Evolutionary conservation across 1,140 invertebrate species (phyloP).

Genomic region (Aphaenogaster ashmeadi): DNA sequence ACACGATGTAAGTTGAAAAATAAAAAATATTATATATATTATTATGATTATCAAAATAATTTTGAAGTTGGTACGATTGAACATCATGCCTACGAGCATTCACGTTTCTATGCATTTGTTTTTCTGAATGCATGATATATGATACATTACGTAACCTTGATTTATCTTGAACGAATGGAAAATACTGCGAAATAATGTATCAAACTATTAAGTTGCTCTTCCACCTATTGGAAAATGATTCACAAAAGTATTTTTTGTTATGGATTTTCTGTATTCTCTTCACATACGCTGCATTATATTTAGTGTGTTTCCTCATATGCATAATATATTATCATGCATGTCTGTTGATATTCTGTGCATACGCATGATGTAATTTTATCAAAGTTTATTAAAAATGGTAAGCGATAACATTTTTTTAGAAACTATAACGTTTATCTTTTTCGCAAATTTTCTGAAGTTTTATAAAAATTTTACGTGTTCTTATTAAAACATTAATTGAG

Average conservation of each 20-base stretch:
- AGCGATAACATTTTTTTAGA: background rate
- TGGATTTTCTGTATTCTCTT: slow-evolving; percentile 77
- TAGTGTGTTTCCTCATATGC: slow-evolving; percentile 78
- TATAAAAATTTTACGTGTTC: background rate
- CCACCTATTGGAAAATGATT: slow-evolving; percentile 24
- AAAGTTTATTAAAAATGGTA: slow-evolving; percentile 27
- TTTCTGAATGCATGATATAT: background rate
- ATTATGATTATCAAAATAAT: background rate
- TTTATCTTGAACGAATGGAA: slow-evolving; percentile 38
- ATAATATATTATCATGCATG: slow-evolving; percentile 82
- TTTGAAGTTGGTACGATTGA: slow-evolving; percentile 18
- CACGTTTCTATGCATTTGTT: slow-evolving; percentile 49
- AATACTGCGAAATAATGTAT: slow-evolving; percentile 58
- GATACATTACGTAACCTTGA: slow-evolving; percentile 48
- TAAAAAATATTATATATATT: background rate
- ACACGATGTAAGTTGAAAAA: background rate
- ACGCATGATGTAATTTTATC: slow-evolving; percentile 58
- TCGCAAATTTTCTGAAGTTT: background rate
- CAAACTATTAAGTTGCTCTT: slow-evolving; percentile 44
- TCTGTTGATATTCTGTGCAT: slow-evolving; percentile 79
- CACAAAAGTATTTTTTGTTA: slow-evolving; percentile 67
- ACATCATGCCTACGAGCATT: background rate
- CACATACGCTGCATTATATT: slow-evolving; percentile 75
- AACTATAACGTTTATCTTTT: background rate
- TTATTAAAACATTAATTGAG: background rate